phyloP scores from a whole-genome alignment of 2,797 vertebrate species.

The Halcyon smyrnensis region DNA sequence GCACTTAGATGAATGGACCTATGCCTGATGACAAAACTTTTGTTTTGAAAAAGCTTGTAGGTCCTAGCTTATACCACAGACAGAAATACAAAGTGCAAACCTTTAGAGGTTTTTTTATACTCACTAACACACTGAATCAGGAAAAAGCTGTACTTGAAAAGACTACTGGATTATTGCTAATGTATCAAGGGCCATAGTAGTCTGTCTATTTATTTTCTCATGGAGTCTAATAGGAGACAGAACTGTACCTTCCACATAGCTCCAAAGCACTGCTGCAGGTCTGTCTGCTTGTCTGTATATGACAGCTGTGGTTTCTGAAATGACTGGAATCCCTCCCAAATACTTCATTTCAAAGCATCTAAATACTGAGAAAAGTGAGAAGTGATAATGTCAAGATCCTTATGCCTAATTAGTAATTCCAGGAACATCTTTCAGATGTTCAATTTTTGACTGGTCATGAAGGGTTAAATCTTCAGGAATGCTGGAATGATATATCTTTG shows the following conservation, averaged over 20 bases:
- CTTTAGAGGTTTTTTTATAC: neutral
- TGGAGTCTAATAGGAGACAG: neutral
- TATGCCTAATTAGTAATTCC: neutral
- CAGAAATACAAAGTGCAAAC: neutral
- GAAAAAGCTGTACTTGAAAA: neutral
- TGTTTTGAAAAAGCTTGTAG: neutral
- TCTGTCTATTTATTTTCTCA: neutral
- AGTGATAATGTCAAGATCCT: neutral
- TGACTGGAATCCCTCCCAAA: neutral
- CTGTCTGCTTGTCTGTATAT: neutral
- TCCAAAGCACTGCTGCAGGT: neutral
- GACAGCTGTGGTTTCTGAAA: neutral
- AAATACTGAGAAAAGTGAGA: neutral
- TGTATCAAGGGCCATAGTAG: neutral
- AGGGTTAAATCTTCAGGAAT: constrained; percentile 73
- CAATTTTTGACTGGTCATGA: neutral
- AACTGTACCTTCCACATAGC: neutral
- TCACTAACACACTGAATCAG: neutral
- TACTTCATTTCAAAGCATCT: neutral
- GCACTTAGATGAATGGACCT: neutral
- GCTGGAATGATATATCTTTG: constrained; percentile 5
- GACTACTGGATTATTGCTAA: neutral
- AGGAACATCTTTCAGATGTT: neutral
- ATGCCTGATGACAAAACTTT: neutral
- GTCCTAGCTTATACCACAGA: neutral